Percentiles rank a stretch among this genome's conserved stretches.
These are phyloP conservation scores for Melanotaenia parkinsoni DNA, from an alignment of 2,797 vertebrate species.

Conservation along the genomic window DNA sequence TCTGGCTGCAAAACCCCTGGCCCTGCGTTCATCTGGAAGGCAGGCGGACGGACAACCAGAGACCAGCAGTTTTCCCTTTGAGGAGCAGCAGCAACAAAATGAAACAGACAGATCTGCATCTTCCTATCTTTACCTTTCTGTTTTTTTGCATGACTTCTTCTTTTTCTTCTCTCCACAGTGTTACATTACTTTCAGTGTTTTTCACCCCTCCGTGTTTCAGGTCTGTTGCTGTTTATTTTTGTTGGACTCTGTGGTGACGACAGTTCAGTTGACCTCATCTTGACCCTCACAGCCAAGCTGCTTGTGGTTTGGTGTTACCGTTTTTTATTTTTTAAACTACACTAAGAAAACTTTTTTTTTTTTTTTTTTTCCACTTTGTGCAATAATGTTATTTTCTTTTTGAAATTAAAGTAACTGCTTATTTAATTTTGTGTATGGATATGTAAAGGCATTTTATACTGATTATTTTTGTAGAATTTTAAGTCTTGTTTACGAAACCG, in stretches of 20 bases:
- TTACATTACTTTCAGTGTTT: slow-evolving; percentile 66
- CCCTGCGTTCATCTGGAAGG: slow-evolving; percentile 44
- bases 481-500: slow-evolving; percentile 87
- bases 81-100: slow-evolving; percentile 56
- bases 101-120: slow-evolving; percentile 82
- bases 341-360: slow-evolving; percentile 72
- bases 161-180: slow-evolving; percentile 31
- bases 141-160: slow-evolving; percentile 55
- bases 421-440: slow-evolving; percentile 87
- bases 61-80: slow-evolving; percentile 81
- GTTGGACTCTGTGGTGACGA: slow-evolving; percentile 28
- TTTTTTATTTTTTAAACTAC: slow-evolving; percentile 65
- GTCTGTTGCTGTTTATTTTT: slow-evolving; percentile 25
- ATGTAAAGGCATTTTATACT: slow-evolving; percentile 86
- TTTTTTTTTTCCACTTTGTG: slow-evolving; percentile 84
- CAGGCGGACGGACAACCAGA: slow-evolving; percentile 70
- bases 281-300: slow-evolving; percentile 73
- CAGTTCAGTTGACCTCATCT: slow-evolving; percentile 58
- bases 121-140: slow-evolving; percentile 57
- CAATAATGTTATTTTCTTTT: slow-evolving; percentile 89
- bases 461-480: slow-evolving; percentile 87
- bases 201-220: slow-evolving; percentile 52
- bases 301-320: slow-evolving; percentile 65
- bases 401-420: slow-evolving; percentile 79
- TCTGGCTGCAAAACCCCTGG: slow-evolving; percentile 50